phyloP scores from a whole-genome alignment of 1,140 invertebrate genomes.

The Drosophila subpulchrella region DNA sequence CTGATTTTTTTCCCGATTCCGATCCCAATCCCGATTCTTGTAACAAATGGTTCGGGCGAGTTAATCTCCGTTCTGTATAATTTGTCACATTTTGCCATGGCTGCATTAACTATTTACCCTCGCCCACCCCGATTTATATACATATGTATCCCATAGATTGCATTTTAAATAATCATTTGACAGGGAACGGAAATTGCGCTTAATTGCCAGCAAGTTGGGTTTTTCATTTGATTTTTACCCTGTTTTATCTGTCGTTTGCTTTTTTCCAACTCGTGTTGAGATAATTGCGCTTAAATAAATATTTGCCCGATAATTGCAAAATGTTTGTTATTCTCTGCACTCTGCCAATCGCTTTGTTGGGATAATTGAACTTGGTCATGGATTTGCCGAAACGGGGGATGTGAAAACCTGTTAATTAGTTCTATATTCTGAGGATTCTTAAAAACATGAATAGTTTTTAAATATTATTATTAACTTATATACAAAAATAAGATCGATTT shows the following conservation, averaged over 20 bases:
- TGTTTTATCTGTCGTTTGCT: constrained; percentile 1
- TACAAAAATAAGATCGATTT: no score
- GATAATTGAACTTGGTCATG: constrained; percentile 10
- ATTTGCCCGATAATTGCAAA: constrained; percentile 42
- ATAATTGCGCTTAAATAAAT: constrained; percentile 56
- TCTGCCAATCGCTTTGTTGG: constrained; percentile 4
- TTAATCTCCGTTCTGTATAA: constrained; percentile 21
- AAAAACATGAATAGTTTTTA: no score
- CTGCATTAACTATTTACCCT: constrained; percentile 19
- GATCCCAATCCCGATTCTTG: constrained; percentile 21
- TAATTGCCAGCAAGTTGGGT: constrained; percentile 60
- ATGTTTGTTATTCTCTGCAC: constrained; percentile 19
- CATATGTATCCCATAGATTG: constrained; percentile 25
- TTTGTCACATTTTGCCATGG: constrained; percentile 38
- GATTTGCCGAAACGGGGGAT: not conserved
- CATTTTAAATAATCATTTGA: constrained; percentile 54
- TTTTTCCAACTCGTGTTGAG: not conserved
- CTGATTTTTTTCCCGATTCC: constrained; percentile 10
- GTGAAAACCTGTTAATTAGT: not conserved
- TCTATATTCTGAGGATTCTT: not conserved
- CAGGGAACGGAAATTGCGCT: constrained; percentile 65
- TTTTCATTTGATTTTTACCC: constrained; percentile 45
- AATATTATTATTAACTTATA: not conserved
- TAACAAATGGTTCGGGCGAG: constrained; percentile 16
- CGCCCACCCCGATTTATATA: not conserved